phyloP scores from a whole-genome alignment of 2,797 vertebrate species.

The Nyctibius grandis region DNA sequence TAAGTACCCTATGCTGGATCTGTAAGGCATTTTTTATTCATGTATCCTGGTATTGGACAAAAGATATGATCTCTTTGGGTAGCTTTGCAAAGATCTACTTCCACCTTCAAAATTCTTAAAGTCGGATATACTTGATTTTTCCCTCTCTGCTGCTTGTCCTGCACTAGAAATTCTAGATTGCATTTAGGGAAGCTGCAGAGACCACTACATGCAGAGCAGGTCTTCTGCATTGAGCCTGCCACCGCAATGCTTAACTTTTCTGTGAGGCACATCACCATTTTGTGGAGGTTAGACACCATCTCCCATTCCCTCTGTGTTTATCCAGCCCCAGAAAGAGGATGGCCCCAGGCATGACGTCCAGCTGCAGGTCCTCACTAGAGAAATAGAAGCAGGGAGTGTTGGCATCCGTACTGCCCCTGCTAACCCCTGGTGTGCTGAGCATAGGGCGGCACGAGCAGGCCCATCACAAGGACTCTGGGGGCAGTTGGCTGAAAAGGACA shows the following conservation, averaged over 20 bases:
- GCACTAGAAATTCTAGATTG: background rate
- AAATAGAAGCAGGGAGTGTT: background rate
- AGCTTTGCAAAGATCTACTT: background rate
- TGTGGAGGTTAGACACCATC: background rate
- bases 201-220: background rate
- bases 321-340: background rate
- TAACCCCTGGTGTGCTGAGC: background rate
- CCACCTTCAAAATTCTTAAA: background rate
- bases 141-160: background rate
- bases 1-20: background rate
- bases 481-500: background rate
- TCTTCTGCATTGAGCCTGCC: background rate
- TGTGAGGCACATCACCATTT: background rate
- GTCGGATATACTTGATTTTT: background rate
- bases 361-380: background rate
- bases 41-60: background rate
- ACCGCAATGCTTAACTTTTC: background rate
- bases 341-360: background rate
- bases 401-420: rapidly evolving
- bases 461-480: background rate
- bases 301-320: background rate
- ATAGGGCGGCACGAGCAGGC: rapidly evolving
- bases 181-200: background rate
- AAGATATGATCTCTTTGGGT: background rate
- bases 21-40: background rate